Evolutionary conservation across 2,797 vertebrate genomes (phyloP).

Genomic region (Martes flavigula): DNA sequence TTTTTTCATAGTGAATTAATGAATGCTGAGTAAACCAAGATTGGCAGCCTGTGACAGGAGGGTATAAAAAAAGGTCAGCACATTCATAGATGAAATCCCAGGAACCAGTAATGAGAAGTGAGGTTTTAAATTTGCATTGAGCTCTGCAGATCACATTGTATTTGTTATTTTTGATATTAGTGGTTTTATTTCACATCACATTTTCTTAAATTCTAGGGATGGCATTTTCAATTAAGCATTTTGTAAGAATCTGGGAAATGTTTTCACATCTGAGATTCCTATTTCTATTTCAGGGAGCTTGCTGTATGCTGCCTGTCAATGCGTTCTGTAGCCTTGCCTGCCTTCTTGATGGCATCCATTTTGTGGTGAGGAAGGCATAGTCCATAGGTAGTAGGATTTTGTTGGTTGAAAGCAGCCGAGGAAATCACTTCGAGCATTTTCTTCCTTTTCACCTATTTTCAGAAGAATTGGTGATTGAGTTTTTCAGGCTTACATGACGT

Average conservation of each 20-base stretch:
- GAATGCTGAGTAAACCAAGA: conserved; percentile 73
- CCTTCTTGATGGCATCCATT: neutral
- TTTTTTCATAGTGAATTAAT: conserved; percentile 51
- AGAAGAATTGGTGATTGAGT: neutral
- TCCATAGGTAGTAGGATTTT: neutral
- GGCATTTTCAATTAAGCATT: conserved; percentile 43
- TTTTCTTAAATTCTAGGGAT: conserved; percentile 45
- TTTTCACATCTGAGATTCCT: conserved; percentile 9
- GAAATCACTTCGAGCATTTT: neutral
- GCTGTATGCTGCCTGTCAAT: neutral
- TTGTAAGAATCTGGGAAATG: conserved; percentile 8
- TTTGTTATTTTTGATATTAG: conserved; percentile 60
- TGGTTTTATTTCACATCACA: conserved; percentile 36
- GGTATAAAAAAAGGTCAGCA: conserved; percentile 61
- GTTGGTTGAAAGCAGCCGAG: neutral
- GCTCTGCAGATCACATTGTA: conserved; percentile 50
- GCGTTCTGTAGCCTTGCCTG: neutral
- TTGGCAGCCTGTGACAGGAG: conserved; percentile 52
- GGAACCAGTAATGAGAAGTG: conserved; percentile 61
- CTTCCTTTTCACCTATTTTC: neutral
- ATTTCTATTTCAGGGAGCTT: neutral
- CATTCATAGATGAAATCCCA: conserved; percentile 63
- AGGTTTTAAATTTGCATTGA: conserved; percentile 70
- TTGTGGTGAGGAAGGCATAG: neutral
- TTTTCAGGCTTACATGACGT: neutral